Percentiles rank a stretch among this genome's conserved stretches.
These are phyloP conservation scores for Thryonomys swinderianus DNA, from an alignment of 2,113 vertebrate species.

Conservation along the genomic window DNA sequence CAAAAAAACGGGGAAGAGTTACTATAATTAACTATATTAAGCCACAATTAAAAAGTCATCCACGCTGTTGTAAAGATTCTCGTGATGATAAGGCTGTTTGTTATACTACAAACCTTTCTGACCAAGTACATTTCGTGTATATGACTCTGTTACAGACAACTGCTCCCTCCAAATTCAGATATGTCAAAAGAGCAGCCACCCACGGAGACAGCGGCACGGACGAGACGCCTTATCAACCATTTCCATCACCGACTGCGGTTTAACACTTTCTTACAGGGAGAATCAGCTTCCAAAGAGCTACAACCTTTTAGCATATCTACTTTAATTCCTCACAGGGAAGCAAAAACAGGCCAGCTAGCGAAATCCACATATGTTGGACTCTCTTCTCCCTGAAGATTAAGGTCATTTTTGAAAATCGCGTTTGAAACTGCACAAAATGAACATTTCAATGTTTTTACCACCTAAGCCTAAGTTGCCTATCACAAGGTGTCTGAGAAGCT, in stretches of 20 bases:
- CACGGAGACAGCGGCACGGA: conserved; percentile 56
- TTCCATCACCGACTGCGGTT: conserved; percentile 65
- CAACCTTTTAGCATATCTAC: conserved; percentile 71
- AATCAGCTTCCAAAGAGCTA: conserved; percentile 71
- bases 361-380: conserved; percentile 38
- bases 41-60: conserved; percentile 89
- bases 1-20: conserved; percentile 85
- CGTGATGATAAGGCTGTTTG: conserved; percentile 82
- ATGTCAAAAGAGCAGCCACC: conserved; percentile 71
- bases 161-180: conserved; percentile 57
- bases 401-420: conserved; percentile 49
- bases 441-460: not conserved
- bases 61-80: conserved; percentile 86
- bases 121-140: conserved; percentile 64
- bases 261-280: conserved; percentile 75
- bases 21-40: conserved; percentile 89
- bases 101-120: conserved; percentile 80
- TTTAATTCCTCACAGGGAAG: conserved; percentile 58
- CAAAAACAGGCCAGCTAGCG: not conserved
- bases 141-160: conserved; percentile 61
- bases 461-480: not conserved
- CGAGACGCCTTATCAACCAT: conserved; percentile 60
- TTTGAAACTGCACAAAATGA: conserved; percentile 25
- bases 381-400: conserved; percentile 62
- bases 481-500: conserved; percentile 10